These are phyloP conservation scores for Melanocharis versteri DNA, from an alignment of 2,113 vertebrate species.

Conservation along the genomic window DNA sequence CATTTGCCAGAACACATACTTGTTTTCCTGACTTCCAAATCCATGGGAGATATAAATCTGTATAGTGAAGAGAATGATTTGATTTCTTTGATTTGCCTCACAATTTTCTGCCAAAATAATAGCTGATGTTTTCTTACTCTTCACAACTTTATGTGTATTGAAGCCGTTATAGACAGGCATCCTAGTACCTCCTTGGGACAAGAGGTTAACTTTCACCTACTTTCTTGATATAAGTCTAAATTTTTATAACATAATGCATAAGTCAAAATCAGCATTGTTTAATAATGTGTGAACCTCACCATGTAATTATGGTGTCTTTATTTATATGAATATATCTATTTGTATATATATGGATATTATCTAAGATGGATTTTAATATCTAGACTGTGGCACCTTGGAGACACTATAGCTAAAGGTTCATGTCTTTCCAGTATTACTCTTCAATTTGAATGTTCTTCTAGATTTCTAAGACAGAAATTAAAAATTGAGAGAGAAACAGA, in stretches of 20 bases:
- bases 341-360: background rate
- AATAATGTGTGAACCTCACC: background rate
- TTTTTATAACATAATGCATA: background rate
- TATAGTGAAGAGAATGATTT: background rate
- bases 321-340: background rate
- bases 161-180: background rate
- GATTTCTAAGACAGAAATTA: background rate
- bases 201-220: background rate
- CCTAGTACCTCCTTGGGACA: background rate
- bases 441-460: background rate
- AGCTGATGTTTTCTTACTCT: background rate
- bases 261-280: background rate
- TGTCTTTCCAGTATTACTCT: background rate
- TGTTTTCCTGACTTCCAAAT: slow-evolving; percentile 47
- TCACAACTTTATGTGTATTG: background rate
- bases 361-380: background rate
- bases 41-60: slow-evolving; percentile 4
- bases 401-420: background rate
- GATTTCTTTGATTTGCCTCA: background rate
- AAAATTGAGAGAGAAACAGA: background rate
- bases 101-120: slow-evolving; percentile 9
- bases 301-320: background rate
- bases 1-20: slow-evolving; percentile 22
- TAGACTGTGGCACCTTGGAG: background rate
- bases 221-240: background rate